A percentile compares a stretch with the other conserved stretches of the same genome.
Conservation (phyloP, 2,888 invertebrate genomes). For the Agelastica alni region DNA sequence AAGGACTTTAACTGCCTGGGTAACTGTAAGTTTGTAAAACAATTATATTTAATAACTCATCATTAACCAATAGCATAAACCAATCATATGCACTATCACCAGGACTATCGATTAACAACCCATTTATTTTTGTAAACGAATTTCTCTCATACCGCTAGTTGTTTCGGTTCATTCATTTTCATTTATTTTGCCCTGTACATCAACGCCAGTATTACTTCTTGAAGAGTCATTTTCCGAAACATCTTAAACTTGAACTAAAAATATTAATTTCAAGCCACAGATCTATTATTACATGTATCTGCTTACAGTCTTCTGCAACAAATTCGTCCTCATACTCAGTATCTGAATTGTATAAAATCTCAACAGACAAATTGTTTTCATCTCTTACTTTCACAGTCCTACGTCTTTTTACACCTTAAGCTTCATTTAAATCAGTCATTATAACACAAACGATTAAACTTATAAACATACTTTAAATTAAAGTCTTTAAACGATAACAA, state of each 20-base stretch:
- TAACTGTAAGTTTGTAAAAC: background rate
- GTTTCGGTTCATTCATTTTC: background rate
- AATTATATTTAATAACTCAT: background rate
- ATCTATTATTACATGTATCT: background rate
- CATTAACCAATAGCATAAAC: background rate
- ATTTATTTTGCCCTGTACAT: background rate
- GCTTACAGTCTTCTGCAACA: background rate
- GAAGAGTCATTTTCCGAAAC: background rate
- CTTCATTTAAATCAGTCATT: constrained; percentile 2
- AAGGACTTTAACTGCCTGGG: constrained; percentile 1
- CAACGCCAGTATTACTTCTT: background rate
- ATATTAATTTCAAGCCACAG: background rate
- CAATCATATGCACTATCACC: background rate
- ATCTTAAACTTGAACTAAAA: background rate
- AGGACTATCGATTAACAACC: background rate
- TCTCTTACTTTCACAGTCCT: too few species aligned
- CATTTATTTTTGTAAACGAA: background rate
- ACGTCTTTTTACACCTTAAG: background rate
- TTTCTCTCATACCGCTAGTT: background rate
- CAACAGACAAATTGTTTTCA: too few species aligned
- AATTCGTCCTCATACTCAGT: background rate
- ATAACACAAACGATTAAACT: background rate
- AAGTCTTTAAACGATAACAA: background rate
- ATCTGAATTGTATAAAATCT: background rate
- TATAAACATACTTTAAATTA: background rate